A percentile compares a stretch with the other conserved stretches of the same genome.
These are phyloP conservation scores for Isoperla grammatica DNA, from an alignment of 2,888 invertebrate species.

Conservation along the genomic window DNA sequence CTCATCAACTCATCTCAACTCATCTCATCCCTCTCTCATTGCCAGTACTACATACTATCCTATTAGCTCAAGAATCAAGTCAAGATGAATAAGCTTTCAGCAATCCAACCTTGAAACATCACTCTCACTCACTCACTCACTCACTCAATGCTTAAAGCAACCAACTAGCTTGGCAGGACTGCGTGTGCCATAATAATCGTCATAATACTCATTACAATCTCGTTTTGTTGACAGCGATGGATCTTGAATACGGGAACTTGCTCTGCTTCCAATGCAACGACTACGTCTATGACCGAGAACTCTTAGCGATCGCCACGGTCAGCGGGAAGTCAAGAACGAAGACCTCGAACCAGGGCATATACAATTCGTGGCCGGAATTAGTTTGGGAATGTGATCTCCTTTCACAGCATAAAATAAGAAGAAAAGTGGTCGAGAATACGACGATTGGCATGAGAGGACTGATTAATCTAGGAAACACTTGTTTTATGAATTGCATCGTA, in stretches of 20 bases:
- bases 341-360: constrained; percentile 41
- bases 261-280: constrained; percentile 88
- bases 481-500: constrained; percentile 98
- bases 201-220: no score
- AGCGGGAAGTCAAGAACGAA: constrained; percentile 33
- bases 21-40: no score
- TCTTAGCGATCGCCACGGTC: constrained; percentile 44
- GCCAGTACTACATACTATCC: no score
- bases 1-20: no score
- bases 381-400: constrained; percentile 67
- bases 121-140: no score
- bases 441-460: constrained; percentile 87
- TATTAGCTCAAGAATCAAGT: no score
- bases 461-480: constrained; percentile 94
- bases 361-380: constrained; percentile 71
- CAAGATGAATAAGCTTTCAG: no score
- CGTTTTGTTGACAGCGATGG: constrained; percentile 56
- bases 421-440: constrained; percentile 73
- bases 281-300: constrained; percentile 81
- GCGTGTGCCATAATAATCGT: no score
- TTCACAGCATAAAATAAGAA: constrained; percentile 67
- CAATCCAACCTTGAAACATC: no score
- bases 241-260: constrained; percentile 81
- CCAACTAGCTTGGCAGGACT: no score
- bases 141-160: no score